Conservation (phyloP, 2,888 invertebrate genomes). For the Tenthredo mesomela region DNA sequence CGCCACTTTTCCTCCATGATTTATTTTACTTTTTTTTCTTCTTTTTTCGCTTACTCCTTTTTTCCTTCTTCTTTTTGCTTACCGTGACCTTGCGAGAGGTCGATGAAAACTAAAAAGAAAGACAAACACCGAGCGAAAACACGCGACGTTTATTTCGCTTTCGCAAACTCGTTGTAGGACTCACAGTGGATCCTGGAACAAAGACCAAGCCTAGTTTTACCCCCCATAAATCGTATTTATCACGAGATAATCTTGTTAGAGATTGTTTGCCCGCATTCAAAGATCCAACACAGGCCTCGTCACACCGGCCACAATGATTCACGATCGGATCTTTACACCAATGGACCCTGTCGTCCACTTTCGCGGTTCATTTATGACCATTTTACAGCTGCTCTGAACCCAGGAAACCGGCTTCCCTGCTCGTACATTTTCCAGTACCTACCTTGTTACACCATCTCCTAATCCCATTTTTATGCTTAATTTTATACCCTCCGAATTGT, state of each 20-base stretch:
- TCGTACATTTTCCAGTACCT: background rate
- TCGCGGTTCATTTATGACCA: constrained; percentile 35
- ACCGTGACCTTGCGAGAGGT: background rate
- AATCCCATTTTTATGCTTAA: background rate
- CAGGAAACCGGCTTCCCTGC: background rate
- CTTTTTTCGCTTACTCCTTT: constrained; percentile 22
- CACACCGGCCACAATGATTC: constrained; percentile 10
- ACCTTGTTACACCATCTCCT: background rate
- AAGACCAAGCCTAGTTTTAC: constrained; percentile 1
- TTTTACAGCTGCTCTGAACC: constrained; percentile 28
- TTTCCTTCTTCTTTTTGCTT: background rate
- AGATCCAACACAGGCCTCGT: background rate
- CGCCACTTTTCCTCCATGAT: constrained; percentile 10
- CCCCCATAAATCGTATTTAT: constrained; percentile 37
- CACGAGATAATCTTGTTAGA: constrained; percentile 41
- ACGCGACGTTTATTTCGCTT: background rate
- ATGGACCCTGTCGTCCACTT: background rate
- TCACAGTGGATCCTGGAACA: background rate
- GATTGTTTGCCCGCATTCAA: constrained; percentile 37
- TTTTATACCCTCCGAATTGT: background rate
- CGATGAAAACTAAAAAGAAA: constrained; percentile 9
- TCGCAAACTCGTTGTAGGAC: background rate
- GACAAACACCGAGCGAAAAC: constrained; percentile 1
- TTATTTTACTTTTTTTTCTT: constrained; percentile 6
- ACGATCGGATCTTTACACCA: background rate